Evolutionary conservation across 2,888 invertebrate genomes (phyloP), one percentile per base, ranked within the genome.

Genomic region (Amiota minor): DNA sequence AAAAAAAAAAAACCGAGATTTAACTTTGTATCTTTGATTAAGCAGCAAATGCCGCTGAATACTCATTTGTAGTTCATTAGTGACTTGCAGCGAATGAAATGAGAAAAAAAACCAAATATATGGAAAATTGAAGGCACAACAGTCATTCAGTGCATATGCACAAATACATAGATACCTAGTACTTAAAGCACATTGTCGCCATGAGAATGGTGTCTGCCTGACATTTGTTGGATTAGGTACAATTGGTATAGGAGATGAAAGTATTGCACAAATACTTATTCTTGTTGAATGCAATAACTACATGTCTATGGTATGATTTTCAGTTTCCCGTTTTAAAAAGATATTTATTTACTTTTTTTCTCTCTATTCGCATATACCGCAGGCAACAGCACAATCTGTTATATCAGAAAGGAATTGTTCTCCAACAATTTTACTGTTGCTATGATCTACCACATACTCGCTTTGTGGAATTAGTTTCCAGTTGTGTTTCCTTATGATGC

Each of bases 11-110:
- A 67, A 49, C 14, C 18, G 20, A 72, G 72, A 62, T 69, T 78
- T 73, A 59, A 49, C 78, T 50, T 16, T 59, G 45, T 61, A 70
- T 56, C 59, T 53, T 70, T 16, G 49, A 75, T 70, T 74, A 80
- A 35, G 9, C 56, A 70, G 35, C 20, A n/a, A 56, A 12, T 46
- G 65, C 23, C 65, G 65, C 47, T 12, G 47, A 59, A 20, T 56
- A 56, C 45, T 56, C 55, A 46, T 55, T 55, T 53, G 53, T 53
- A 14, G 53, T 9, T 53, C 14, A n/a, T n/a, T 53, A 53, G n/a
- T 53, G 53, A 53, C 16, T 53, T 53, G 9, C 9, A n/a, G 16
- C 53, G 35, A 35, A 35, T 35, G 35, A 2, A 35, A 4, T 35
- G 35, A 6, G 6, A 35, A 35, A 1, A 35, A 35, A 35, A 35